Percentiles rank a stretch among this genome's conserved stretches.
Evolutionary conservation across 2,888 invertebrate species (phyloP).

Genomic region (Mythimna vitellina): DNA sequence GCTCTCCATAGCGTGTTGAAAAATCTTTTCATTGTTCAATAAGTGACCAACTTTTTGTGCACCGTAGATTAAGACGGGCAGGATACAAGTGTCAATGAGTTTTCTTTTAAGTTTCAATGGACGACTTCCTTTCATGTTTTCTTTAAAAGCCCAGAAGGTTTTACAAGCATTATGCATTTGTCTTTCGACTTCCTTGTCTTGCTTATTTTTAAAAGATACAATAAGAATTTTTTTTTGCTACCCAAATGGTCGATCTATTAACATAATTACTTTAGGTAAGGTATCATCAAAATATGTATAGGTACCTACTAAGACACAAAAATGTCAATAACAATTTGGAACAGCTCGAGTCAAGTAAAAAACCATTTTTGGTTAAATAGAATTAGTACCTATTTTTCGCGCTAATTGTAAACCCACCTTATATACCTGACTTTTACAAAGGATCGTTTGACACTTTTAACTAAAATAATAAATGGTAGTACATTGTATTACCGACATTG

Average conservation of each 20-base stretch:
- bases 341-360: not conserved
- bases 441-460: slow-evolving; percentile 27
- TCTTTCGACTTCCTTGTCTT: too few species aligned
- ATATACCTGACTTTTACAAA: not conserved
- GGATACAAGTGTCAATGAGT: too few species aligned
- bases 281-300: not conserved
- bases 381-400: not conserved
- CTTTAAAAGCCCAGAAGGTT: too few species aligned
- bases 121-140: too few species aligned
- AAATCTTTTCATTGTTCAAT: too few species aligned
- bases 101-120: too few species aligned
- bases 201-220: too few species aligned
- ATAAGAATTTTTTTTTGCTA: too few species aligned
- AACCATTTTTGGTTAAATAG: not conserved
- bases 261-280: not conserved
- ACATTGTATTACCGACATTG: slow-evolving; percentile 17
- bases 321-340: not conserved
- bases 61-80: too few species aligned
- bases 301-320: not conserved
- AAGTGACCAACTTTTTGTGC: too few species aligned
- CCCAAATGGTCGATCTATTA: not conserved
- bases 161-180: too few species aligned
- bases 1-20: too few species aligned
- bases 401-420: not conserved
- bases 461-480: slow-evolving; percentile 24